Conservation (phyloP, 2,888 invertebrate species). For the Heliconius cydno region DNA sequence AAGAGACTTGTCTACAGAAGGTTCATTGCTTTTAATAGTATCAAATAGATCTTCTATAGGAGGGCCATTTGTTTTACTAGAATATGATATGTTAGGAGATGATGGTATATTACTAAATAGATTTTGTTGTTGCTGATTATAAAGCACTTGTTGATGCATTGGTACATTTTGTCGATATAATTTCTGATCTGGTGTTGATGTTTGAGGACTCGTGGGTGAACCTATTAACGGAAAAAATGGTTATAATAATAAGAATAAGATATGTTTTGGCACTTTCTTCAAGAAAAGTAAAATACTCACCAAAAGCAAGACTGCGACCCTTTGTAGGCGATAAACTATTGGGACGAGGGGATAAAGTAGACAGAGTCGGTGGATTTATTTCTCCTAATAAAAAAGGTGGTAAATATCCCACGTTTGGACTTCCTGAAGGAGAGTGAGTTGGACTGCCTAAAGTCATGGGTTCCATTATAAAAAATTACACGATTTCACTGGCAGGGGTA, state of each 20-base stretch:
- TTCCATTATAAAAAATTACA: conserved; percentile 84
- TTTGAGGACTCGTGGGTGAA: conserved; percentile 77
- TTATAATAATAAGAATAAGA: not conserved
- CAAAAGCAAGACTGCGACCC: conserved; percentile 81
- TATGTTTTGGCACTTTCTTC: not conserved
- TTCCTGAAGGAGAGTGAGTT: conserved; percentile 87
- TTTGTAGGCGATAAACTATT: conserved; percentile 85
- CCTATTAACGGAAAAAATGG: conserved; percentile 56
- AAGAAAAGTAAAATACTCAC: conserved; percentile 62
- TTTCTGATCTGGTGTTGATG: conserved; percentile 77
- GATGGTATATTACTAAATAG: conserved; percentile 63
- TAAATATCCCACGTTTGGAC: conserved; percentile 87
- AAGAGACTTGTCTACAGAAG: conserved; percentile 68
- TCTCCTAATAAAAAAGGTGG: conserved; percentile 92
- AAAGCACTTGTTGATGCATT: conserved; percentile 79
- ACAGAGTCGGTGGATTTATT: conserved; percentile 81
- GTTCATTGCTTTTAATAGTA: conserved; percentile 81
- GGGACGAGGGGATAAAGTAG: conserved; percentile 68
- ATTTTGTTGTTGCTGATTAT: conserved; percentile 66
- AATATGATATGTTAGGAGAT: conserved; percentile 72
- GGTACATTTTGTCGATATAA: conserved; percentile 77
- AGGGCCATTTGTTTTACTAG: conserved; percentile 85
- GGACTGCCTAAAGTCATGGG: conserved; percentile 93
- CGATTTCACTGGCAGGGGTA: not conserved
- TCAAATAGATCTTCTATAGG: conserved; percentile 88